Percentiles rank a stretch among this genome's conserved stretches.
phyloP scores from a whole-genome alignment of 2,113 vertebrate genomes.

The Ochotona curzoniae region DNA sequence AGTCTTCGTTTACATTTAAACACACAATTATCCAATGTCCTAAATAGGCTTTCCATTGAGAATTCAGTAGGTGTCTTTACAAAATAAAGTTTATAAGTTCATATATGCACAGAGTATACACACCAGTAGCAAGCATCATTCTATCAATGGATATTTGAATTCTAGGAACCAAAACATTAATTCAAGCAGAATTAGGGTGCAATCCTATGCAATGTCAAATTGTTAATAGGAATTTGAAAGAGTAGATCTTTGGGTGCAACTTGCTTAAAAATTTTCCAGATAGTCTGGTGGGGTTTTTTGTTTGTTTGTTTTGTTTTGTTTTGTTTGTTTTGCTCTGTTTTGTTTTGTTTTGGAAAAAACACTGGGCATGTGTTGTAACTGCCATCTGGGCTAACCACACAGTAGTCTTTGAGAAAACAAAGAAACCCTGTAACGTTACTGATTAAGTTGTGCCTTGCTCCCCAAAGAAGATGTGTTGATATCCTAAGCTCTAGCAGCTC shows the following conservation, averaged over 20 bases:
- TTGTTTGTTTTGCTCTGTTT: too few species aligned
- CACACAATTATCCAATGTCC: background rate
- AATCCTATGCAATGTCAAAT: background rate
- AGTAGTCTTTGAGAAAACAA: background rate
- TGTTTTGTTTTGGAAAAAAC: too few species aligned
- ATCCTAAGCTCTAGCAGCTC: background rate
- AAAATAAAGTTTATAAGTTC: background rate
- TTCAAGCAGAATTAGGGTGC: background rate
- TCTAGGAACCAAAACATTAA: background rate
- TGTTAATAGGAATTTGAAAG: background rate
- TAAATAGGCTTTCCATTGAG: background rate
- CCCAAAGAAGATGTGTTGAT: background rate
- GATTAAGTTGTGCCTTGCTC: background rate
- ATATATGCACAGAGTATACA: background rate
- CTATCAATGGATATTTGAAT: background rate
- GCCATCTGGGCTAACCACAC: background rate
- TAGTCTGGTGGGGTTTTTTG: too few species aligned
- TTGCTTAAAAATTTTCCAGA: too few species aligned
- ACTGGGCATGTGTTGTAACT: background rate
- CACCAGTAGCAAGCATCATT: slow-evolving; percentile 8
- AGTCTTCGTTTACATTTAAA: background rate
- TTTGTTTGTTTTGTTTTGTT: too few species aligned
- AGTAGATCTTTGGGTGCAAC: background rate
- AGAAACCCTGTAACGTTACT: background rate
- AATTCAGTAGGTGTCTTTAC: background rate